A percentile compares a stretch with the other conserved stretches of the same genome.
Evolutionary conservation across 2,113 vertebrate genomes (phyloP).

Genomic region (Tenrec ecaudatus): DNA sequence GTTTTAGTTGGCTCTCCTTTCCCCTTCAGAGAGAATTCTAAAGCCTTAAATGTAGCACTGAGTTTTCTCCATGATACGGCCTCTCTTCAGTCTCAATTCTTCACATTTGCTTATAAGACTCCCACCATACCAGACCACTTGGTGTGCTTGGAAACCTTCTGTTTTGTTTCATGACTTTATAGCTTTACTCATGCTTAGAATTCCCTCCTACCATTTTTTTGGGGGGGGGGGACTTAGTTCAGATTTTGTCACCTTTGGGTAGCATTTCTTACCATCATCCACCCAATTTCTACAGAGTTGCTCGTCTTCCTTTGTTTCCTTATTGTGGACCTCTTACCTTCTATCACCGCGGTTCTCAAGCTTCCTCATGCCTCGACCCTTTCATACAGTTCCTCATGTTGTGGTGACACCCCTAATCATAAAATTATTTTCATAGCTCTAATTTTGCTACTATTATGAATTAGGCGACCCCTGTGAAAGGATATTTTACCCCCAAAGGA

Average conservation of each 20-base stretch:
- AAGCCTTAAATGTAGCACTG: not conserved
- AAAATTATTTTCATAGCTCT: too few relatives aligned
- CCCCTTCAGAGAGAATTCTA: not conserved
- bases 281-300: not conserved
- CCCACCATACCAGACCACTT: not conserved
- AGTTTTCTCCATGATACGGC: not conserved
- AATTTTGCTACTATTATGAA: too few relatives aligned
- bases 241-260: not conserved
- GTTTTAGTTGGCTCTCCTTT: not conserved
- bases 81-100: not conserved
- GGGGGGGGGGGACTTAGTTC: not conserved
- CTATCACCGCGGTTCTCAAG: too few relatives aligned
- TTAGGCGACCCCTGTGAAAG: too few relatives aligned
- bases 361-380: too few relatives aligned
- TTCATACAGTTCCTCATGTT: too few relatives aligned
- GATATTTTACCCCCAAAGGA: too few relatives aligned
- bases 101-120: not conserved
- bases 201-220: not conserved
- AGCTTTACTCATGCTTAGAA: not conserved
- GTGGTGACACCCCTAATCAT: too few relatives aligned
- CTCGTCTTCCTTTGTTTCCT: too few relatives aligned
- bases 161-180: slow-evolving; percentile 4
- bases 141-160: not conserved
- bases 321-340: too few relatives aligned
- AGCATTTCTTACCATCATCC: not conserved